Conservation (phyloP, 2,888 invertebrate genomes). For the Andrena praecox region DNA sequence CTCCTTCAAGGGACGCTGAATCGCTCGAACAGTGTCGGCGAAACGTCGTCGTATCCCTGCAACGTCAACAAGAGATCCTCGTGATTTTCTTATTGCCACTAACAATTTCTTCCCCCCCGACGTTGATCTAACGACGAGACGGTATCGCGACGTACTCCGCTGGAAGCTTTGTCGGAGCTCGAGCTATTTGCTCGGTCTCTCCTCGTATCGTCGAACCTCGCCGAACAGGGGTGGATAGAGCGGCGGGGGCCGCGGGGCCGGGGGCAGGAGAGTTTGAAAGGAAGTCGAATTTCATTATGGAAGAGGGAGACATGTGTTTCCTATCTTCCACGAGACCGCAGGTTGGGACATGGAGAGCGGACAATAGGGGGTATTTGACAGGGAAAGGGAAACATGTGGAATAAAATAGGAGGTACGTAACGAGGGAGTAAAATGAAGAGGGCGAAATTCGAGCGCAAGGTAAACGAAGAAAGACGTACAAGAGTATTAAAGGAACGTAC, state of each 20-base stretch:
- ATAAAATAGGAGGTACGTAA: conserved; percentile 15
- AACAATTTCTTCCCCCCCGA: conserved; percentile 29
- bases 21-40: no score
- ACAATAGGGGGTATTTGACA: conserved; percentile 23
- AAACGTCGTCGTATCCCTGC: neutral
- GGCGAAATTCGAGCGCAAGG: neutral
- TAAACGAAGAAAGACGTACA: neutral
- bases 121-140: conserved; percentile 34
- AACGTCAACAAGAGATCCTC: neutral
- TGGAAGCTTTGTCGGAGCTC: conserved; percentile 33
- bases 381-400: neutral
- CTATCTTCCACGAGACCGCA: conserved; percentile 8
- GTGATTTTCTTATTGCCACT: conserved; percentile 41
- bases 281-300: conserved; percentile 66
- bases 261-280: conserved; percentile 51
- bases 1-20: neutral
- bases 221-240: neutral
- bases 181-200: conserved; percentile 28
- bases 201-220: conserved; percentile 6
- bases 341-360: neutral
- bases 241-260: neutral
- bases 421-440: neutral
- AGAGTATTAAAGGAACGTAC: neutral
- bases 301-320: conserved; percentile 53
- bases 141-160: conserved; percentile 13